phyloP scores from a whole-genome alignment of 2,888 invertebrate genomes.

The Drosophila flavopinicola region DNA sequence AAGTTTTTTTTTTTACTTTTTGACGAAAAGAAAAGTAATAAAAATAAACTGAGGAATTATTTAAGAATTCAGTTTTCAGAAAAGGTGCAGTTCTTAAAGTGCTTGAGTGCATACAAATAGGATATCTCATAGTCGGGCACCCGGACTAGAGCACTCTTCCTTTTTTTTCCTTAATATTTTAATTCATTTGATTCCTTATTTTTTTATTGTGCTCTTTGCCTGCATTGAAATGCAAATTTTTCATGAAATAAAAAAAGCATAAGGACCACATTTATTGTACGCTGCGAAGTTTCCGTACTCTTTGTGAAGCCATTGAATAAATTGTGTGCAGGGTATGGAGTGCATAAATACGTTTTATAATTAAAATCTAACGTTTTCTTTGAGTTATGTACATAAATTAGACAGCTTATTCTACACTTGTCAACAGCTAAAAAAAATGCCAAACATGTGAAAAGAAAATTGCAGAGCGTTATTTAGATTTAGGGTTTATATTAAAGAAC shows the following conservation, averaged over 20 bases:
- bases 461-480: too few relatives aligned
- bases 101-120: too few relatives aligned
- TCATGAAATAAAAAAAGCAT: conserved; percentile 10
- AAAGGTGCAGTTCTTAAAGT: too few relatives aligned
- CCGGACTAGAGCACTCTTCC: too few relatives aligned
- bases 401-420: not conserved
- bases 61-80: too few relatives aligned
- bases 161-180: too few relatives aligned
- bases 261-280: not conserved
- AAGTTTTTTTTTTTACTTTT: too few relatives aligned
- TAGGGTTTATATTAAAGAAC: too few relatives aligned
- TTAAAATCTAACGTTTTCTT: not conserved
- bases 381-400: conserved; percentile 25
- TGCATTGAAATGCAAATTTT: conserved; percentile 52
- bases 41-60: too few relatives aligned
- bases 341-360: conserved; percentile 14
- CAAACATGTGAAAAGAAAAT: not conserved
- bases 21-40: too few relatives aligned
- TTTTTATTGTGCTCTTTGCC: conserved; percentile 14
- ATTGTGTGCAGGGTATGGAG: not conserved
- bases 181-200: conserved; percentile 19
- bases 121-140: too few relatives aligned
- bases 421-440: not conserved
- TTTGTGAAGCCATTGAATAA: conserved; percentile 12
- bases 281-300: conserved; percentile 17